These are phyloP conservation scores for Phthorimaea operculella DNA, from an alignment of 1,140 invertebrate species.

Conservation along the genomic window DNA sequence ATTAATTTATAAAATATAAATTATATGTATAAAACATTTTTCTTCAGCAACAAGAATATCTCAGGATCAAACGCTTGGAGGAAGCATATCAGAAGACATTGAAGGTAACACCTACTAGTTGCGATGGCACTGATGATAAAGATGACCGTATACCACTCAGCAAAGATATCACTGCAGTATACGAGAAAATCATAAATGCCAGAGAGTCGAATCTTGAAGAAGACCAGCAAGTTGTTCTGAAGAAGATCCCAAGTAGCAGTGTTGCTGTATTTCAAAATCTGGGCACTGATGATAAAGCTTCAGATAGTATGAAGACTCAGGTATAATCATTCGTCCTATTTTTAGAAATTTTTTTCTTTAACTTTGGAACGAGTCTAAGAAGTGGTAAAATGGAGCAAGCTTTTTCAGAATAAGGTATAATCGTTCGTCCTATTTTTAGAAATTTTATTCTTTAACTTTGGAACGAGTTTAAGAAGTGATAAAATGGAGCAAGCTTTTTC, in stretches of 20 bases:
- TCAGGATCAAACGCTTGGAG: constrained; percentile 54
- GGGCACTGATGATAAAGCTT: constrained; percentile 20
- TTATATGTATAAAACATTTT: background rate
- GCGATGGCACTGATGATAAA: constrained; percentile 23
- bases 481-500: no score
- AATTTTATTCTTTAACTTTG: no score
- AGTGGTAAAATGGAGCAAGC: no score
- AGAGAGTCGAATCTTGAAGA: constrained; percentile 32
- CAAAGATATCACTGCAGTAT: constrained; percentile 71
- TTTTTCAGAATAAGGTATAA: constrained; percentile 26
- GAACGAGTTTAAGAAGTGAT: no score
- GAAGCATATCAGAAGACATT: constrained; percentile 52
- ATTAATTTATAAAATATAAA: background rate
- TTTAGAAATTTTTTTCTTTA: no score
- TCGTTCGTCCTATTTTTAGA: background rate
- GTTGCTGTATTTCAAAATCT: constrained; percentile 67
- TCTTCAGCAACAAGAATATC: constrained; percentile 50
- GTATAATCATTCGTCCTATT: constrained; percentile 27
- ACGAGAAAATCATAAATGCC: constrained; percentile 61
- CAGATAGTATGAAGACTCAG: constrained; percentile 62
- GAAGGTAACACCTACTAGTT: constrained; percentile 25
- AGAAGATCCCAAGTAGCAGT: constrained; percentile 63
- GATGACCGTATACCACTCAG: constrained; percentile 64
- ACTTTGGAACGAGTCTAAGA: no score
- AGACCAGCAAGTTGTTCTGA: constrained; percentile 49